Percentiles rank a stretch among this genome's conserved stretches.
Evolutionary conservation across 1,140 invertebrate genomes (phyloP).

Genomic region (Periplaneta americana): DNA sequence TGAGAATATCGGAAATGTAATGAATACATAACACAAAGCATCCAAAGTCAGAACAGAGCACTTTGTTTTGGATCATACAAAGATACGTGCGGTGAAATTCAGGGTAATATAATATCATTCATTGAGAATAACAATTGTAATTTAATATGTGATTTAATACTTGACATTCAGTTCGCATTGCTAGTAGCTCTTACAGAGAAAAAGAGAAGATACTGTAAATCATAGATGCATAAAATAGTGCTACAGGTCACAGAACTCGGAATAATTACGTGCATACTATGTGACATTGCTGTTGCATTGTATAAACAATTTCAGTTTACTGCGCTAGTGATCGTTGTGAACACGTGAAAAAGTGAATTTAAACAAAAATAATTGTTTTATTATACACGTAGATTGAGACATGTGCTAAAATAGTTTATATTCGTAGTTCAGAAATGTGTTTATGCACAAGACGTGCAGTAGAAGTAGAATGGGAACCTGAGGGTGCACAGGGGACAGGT

Average conservation of each 20-base stretch:
- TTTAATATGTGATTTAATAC: not conserved
- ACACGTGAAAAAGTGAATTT: not conserved
- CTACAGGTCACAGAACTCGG: not conserved
- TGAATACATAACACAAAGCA: not conserved
- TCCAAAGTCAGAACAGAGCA: not conserved
- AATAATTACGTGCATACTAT: not conserved
- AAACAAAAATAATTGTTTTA: not conserved
- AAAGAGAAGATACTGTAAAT: not conserved
- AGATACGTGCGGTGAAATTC: not conserved
- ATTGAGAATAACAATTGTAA: not conserved
- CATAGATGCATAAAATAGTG: not conserved
- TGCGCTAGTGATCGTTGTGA: not conserved
- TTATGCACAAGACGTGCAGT: not conserved
- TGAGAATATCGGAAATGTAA: slow-evolving; percentile 12
- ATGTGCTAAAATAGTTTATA: not conserved
- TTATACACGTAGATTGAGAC: not conserved
- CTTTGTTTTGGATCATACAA: not conserved
- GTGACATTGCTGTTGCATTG: not conserved
- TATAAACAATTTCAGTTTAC: not conserved
- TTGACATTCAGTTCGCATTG: not conserved
- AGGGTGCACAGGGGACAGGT: not conserved
- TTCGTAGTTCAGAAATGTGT: not conserved
- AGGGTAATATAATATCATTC: not conserved
- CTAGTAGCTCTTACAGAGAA: not conserved
- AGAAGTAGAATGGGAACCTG: not conserved